phyloP scores from a whole-genome alignment of 2,113 vertebrate genomes.

The Prolemur simus region DNA sequence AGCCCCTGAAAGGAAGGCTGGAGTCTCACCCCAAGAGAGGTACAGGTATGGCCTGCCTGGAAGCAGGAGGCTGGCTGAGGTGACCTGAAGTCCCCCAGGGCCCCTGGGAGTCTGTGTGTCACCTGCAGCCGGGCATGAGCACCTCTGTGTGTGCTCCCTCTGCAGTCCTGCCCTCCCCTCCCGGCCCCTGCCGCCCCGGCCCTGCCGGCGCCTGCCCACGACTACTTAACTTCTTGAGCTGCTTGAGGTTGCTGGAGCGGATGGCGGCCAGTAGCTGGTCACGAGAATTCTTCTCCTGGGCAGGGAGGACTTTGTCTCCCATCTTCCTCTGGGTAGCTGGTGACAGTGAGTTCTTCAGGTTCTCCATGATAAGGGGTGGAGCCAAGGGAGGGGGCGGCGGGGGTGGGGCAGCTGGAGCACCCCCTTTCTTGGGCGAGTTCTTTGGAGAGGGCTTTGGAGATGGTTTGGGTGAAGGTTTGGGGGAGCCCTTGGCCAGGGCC shows the following conservation, averaged over 20 bases:
- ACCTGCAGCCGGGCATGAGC: background rate
- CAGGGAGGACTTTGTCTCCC: constrained; percentile 85
- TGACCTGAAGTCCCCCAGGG: background rate
- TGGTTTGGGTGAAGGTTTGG: constrained; percentile 86
- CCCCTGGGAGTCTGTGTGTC: background rate
- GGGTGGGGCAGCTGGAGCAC: constrained; percentile 77
- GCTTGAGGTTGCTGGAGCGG: constrained; percentile 90
- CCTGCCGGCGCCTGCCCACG: background rate
- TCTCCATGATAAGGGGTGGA: constrained; percentile 88
- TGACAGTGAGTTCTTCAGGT: constrained; percentile 90
- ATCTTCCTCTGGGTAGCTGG: constrained; percentile 93
- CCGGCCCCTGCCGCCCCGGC: background rate
- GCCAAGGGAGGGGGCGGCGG: constrained; percentile 91
- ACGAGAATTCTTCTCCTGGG: constrained; percentile 91
- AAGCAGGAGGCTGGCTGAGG: background rate
- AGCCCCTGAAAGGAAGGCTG: background rate
- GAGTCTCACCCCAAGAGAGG: background rate
- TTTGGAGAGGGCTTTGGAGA: constrained; percentile 91
- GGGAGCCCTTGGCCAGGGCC: constrained; percentile 74
- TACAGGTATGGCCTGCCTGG: background rate
- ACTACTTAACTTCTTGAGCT: constrained; percentile 93
- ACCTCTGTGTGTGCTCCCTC: accelerated
- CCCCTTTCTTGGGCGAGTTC: constrained; percentile 85
- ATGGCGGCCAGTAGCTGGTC: constrained; percentile 97
- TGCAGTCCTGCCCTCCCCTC: background rate